These are phyloP conservation scores for Paracentrotus lividus DNA, from an alignment of 53 echinoderm and acorn worm genomes.

Conservation along the genomic window DNA sequence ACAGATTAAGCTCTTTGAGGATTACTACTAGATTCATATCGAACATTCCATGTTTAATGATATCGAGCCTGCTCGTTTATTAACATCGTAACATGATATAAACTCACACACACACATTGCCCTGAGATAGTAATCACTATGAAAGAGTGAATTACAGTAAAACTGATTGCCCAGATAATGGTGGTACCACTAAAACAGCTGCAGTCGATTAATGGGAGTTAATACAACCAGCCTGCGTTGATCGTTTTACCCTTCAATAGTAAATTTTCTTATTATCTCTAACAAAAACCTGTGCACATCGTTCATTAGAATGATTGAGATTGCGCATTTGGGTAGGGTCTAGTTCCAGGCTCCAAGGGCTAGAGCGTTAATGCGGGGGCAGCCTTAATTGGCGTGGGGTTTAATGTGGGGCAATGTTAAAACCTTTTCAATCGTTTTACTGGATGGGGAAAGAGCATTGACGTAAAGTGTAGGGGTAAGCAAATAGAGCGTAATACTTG, in stretches of 20 bases:
- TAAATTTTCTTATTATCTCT: slow-evolving; percentile 49
- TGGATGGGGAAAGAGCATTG: not conserved
- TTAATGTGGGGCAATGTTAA: too few relatives aligned
- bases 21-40: slow-evolving; percentile 17
- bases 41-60: not conserved
- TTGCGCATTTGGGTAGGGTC: not conserved
- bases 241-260: slow-evolving; percentile 20
- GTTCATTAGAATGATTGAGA: not conserved
- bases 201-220: slow-evolving; percentile 22
- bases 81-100: not conserved
- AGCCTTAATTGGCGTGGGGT: too few relatives aligned
- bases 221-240: slow-evolving; percentile 27
- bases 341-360: too few relatives aligned
- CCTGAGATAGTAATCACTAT: not conserved
- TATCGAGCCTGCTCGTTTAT: not conserved
- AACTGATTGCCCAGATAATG: slow-evolving; percentile 1
- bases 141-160: not conserved
- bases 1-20: not conserved
- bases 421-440: too few relatives aligned
- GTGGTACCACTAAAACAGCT: not conserved
- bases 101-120: not conserved
- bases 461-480: not conserved
- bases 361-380: too few relatives aligned
- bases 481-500: not conserved
- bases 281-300: not conserved